Evolutionary conservation across 53 echinoderm and acorn worm species (phyloP).

Genomic region (Echinarachnius parma): DNA sequence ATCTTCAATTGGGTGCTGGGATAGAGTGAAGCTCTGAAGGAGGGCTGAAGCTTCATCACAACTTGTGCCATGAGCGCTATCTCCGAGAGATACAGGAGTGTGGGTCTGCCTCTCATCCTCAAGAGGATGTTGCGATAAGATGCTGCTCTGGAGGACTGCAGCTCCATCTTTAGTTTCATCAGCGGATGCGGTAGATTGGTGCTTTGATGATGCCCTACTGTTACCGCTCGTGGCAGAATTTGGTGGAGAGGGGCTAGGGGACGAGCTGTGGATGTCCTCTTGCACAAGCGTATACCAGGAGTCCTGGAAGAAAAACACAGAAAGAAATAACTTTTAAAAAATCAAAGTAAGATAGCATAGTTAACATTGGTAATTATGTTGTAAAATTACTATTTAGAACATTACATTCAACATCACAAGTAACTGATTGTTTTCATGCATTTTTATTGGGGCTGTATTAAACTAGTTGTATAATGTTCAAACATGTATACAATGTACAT

Average conservation of each 20-base stretch:
- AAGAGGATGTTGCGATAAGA: conserved; percentile 24
- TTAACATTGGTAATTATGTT: too few relatives aligned
- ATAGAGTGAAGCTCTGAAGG: background rate
- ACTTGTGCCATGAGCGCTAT: too few relatives aligned
- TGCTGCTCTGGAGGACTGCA: conserved; percentile 15
- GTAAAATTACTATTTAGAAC: too few relatives aligned
- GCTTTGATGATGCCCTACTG: conserved; percentile 32
- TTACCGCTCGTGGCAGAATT: conserved; percentile 17
- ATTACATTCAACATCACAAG: too few relatives aligned
- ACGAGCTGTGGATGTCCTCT: conserved; percentile 31
- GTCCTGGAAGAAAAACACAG: too few relatives aligned
- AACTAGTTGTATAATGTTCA: too few relatives aligned
- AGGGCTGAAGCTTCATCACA: background rate
- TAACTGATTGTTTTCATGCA: too few relatives aligned
- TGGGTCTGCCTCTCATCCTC: conserved; percentile 20
- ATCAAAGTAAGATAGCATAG: too few relatives aligned
- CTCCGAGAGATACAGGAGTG: too few relatives aligned
- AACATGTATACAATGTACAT: too few relatives aligned
- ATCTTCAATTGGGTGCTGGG: conserved; percentile 32
- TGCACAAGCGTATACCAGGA: conserved; percentile 36
- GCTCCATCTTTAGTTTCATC: background rate
- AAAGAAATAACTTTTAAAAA: too few relatives aligned
- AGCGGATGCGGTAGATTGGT: conserved; percentile 24
- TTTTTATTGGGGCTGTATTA: too few relatives aligned
- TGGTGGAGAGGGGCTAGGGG: conserved; percentile 30